A percentile compares a stretch with the other conserved stretches of the same genome.
Evolutionary conservation across 2,888 invertebrate species (phyloP).

Genomic region (Napeogenes sylphis): DNA sequence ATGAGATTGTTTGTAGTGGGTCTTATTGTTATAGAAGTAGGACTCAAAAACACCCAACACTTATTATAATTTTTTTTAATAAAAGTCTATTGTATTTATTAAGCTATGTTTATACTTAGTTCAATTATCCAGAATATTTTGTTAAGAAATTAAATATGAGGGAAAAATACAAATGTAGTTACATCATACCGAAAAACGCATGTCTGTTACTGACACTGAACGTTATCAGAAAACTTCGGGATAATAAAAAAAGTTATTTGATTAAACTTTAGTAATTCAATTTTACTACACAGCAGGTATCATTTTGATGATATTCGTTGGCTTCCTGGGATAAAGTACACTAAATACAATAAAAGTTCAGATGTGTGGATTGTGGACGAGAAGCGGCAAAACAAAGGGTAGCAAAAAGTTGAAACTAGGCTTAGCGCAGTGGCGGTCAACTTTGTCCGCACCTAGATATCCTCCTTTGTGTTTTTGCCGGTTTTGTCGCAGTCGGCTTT

Average conservation of each 20-base stretch:
- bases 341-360: conserved; percentile 2
- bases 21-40: neutral
- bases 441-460: conserved; percentile 28
- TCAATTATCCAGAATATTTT: too few species aligned
- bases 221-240: neutral
- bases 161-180: too few species aligned
- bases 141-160: too few species aligned
- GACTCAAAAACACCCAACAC: too few species aligned
- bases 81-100: too few species aligned
- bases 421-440: conserved; percentile 27
- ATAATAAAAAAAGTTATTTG: conserved; percentile 1
- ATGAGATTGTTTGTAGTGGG: conserved; percentile 20
- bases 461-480: conserved; percentile 30
- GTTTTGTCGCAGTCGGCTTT: conserved; percentile 27
- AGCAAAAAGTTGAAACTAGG: conserved; percentile 28
- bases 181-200: too few species aligned
- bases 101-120: too few species aligned
- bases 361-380: conserved; percentile 6
- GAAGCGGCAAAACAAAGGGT: conserved; percentile 20
- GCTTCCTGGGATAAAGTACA: neutral
- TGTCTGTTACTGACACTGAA: neutral
- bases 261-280: neutral
- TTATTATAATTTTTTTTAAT: too few species aligned
- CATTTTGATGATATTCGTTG: neutral
- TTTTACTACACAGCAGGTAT: conserved; percentile 2